Evolutionary conservation across 23 tunicate genomes (phyloP), one percentile per base, ranked within the genome.

Genomic region (Clavelina lepadiformis): DNA sequence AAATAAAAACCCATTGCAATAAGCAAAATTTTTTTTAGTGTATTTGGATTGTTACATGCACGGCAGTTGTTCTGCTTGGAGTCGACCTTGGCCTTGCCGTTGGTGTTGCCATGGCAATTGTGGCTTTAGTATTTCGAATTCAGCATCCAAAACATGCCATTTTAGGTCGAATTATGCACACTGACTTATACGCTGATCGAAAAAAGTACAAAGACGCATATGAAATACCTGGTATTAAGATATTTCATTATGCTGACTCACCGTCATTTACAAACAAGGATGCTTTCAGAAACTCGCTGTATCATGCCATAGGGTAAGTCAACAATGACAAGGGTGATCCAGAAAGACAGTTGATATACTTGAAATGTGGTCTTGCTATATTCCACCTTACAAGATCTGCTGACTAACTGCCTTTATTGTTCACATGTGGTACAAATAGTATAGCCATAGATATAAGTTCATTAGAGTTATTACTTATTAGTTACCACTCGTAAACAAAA

Each of bases 261-360:
- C 71, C 81, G 3, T 89, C 91, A 46, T 89, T 76, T 46, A 89
- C 97, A 11, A 89, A 89, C 71, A 89, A 89, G 63, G 97, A 89
- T 56, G 75, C 89, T 0, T 89, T 89, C 80, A 63, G 80, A 47
- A 78, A 63, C 38, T 46, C 84, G 5, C 58, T 89, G 4, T 81
- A 83, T 34, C 51, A 69, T 33, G 83, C 78, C 18, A 26, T 89
- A 2, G 97, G 87, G 96, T 84, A 21, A 76, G 76, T 29, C 0
- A n/a, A n/a, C n/a, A n/a, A n/a, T n/a, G n/a, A n/a, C n/a, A n/a
- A n/a, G n/a, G n/a, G n/a, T n/a, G n/a, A n/a, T n/a, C n/a, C n/a
- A n/a, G n/a, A n/a, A n/a, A n/a, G n/a, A n/a, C n/a, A n/a, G n/a
- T n/a, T n/a, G n/a, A n/a, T n/a, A n/a, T n/a, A n/a, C n/a, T n/a